Evolutionary conservation across 2,888 invertebrate species (phyloP).

Genomic region (Nebria salina): DNA sequence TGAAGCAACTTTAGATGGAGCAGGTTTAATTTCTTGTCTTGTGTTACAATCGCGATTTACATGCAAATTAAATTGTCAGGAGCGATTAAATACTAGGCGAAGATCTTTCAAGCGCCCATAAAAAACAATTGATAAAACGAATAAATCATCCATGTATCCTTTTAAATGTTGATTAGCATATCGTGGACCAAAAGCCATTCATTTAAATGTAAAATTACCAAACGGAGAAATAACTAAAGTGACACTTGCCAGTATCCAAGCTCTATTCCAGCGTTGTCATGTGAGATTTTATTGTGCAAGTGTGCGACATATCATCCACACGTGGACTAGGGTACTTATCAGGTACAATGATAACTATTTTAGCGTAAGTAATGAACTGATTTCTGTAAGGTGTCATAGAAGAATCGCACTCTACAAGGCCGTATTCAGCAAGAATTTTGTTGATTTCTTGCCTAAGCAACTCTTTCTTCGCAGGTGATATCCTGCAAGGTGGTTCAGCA

Average conservation of each 20-base stretch:
- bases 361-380: constrained; percentile 10
- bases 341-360: constrained; percentile 10
- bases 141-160: constrained; percentile 20
- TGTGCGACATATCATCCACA: background rate
- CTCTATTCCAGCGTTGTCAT: background rate
- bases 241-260: constrained; percentile 20
- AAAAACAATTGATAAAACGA: constrained; percentile 24
- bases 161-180: constrained; percentile 10
- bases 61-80: constrained; percentile 9
- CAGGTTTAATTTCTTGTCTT: constrained; percentile 29
- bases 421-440: background rate
- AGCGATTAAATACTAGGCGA: background rate
- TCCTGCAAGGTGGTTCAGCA: background rate
- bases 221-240: background rate
- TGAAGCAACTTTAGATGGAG: constrained; percentile 12
- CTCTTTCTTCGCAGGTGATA: background rate
- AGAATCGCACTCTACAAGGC: constrained; percentile 20
- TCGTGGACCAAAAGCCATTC: constrained; percentile 16
- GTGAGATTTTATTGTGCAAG: no score
- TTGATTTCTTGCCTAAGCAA: background rate
- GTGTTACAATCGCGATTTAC: background rate
- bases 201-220: background rate
- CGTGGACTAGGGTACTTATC: constrained; percentile 22
- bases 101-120: constrained; percentile 27
- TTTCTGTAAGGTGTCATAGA: background rate